Base-by-base conservation (phyloP, 2,888 invertebrate species). In the Noctua pronuba region DNA sequence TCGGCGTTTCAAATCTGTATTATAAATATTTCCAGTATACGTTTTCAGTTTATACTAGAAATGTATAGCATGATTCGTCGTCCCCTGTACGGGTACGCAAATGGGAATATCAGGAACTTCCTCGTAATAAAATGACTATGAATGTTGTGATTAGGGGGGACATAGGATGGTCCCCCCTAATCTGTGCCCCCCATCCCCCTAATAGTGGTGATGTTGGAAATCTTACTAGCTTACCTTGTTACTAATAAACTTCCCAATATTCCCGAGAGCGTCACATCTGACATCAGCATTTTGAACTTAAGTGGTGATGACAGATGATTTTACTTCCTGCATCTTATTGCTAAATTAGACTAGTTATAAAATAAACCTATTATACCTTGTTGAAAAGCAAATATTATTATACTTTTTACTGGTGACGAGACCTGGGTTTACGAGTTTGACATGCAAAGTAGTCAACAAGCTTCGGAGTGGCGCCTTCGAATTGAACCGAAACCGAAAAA, bases 171-270 rank as follows among this genome's bases (percentile, higher is more conserved):
- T 71, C 71, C 44, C 16, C 77, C n/a, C n/a, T n/a, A n/a, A n/a
- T n/a, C 72, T 64, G 28, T 64, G 0, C 16, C n/a, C n/a, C n/a
- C n/a, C n/a, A n/a, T n/a, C n/a, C n/a, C n/a, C n/a, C n/a, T n/a
- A n/a, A n/a, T n/a, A n/a, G 7, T 70, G 38, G 62, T 44, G 24
- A 38, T 55, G 64, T 78, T 24, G 38, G 31, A 64, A 28, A 78
- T 11, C 35, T 44, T 16, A 65, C 10, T 18, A 46, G 4, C 24
- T 49, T 41, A 65, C 62, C 62, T 71, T 28, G 46, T 31, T 46
- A 79, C 11, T 38, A 55, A 38, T 64, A 38, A 52, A 52, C 38
- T 73, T n/a, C 21, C 28, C 31, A 16, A 21, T 55, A 46, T 55
- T 64, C 4, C 46, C 38, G 31, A 24, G 24, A 11, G 62, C 38